Conservation (phyloP, 2,113 vertebrate species). For the Lota lota region DNA sequence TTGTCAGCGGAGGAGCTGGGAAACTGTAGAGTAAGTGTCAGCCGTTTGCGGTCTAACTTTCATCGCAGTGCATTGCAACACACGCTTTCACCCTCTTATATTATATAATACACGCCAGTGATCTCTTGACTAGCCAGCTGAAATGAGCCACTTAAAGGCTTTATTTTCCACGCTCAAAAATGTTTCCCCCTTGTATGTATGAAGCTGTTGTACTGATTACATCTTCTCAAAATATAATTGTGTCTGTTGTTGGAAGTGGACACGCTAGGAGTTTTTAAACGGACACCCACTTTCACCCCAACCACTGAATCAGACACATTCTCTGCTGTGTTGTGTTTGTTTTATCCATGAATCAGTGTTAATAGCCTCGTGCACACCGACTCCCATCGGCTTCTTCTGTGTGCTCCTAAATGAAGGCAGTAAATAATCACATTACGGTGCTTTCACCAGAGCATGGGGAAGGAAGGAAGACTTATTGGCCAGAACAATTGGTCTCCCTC, state of each 20-base stretch:
- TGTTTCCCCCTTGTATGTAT: conserved; percentile 29
- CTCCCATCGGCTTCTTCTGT: conserved; percentile 50
- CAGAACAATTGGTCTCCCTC: conserved; percentile 31
- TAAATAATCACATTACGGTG: conserved; percentile 56
- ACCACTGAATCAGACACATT: conserved; percentile 39
- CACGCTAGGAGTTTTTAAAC: conserved; percentile 43
- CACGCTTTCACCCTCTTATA: too few relatives aligned
- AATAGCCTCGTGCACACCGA: conserved; percentile 53
- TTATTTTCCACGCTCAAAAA: conserved; percentile 17
- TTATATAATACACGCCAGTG: conserved; percentile 22
- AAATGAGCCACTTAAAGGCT: conserved; percentile 35
- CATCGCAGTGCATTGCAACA: background rate
- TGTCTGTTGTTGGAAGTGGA: conserved; percentile 33
- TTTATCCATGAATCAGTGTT: conserved; percentile 50
- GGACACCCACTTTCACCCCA: conserved; percentile 30
- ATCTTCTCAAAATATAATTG: background rate
- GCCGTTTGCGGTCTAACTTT: background rate
- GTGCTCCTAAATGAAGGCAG: conserved; percentile 50
- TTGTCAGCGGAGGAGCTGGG: conserved; percentile 89
- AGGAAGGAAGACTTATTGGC: conserved; percentile 45
- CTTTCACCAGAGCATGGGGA: conserved; percentile 33
- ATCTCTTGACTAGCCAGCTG: conserved; percentile 13
- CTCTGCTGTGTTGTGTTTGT: conserved; percentile 24
- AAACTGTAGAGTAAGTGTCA: conserved; percentile 85
- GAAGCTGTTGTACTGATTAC: conserved; percentile 18